Conservation (phyloP, 2,888 invertebrate species). For the Choristoneura rosaceana region DNA sequence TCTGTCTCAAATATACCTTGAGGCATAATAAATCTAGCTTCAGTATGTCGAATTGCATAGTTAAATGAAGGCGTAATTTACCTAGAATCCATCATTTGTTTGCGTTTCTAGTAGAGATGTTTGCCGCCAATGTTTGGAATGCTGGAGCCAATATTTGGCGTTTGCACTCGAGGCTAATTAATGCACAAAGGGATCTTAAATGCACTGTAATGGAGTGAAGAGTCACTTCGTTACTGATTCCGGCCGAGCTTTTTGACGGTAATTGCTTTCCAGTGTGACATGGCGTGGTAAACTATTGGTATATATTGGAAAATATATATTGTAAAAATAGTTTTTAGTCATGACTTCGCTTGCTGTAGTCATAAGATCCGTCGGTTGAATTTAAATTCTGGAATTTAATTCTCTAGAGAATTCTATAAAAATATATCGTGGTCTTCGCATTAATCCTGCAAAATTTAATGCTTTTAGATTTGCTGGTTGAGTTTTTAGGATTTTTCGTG, state of each 20-base stretch:
- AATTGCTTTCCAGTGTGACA: background rate
- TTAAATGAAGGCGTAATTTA: background rate
- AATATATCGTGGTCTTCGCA: too few relatives aligned
- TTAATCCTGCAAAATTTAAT: too few relatives aligned
- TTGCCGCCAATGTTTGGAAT: constrained; percentile 20
- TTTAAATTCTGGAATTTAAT: too few relatives aligned
- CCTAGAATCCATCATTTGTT: background rate
- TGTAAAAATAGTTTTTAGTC: too few relatives aligned
- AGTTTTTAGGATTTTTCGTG: too few relatives aligned
- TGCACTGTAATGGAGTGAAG: constrained; percentile 20
- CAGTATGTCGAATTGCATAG: background rate
- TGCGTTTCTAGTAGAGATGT: constrained; percentile 8
- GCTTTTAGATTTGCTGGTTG: too few relatives aligned
- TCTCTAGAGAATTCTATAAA: too few relatives aligned
- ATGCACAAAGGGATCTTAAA: constrained; percentile 43
- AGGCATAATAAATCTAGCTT: too few relatives aligned
- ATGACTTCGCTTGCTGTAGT: too few relatives aligned
- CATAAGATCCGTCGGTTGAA: too few relatives aligned
- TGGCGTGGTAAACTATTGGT: background rate
- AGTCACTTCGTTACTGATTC: constrained; percentile 6
- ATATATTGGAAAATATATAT: too few relatives aligned
- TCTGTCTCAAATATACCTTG: too few relatives aligned
- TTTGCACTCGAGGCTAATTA: constrained; percentile 25
- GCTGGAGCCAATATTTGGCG: constrained; percentile 24
- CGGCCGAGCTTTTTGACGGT: background rate